Evolutionary conservation across 2,113 vertebrate genomes (phyloP).

Genomic region (Mohoua ochrocephala): DNA sequence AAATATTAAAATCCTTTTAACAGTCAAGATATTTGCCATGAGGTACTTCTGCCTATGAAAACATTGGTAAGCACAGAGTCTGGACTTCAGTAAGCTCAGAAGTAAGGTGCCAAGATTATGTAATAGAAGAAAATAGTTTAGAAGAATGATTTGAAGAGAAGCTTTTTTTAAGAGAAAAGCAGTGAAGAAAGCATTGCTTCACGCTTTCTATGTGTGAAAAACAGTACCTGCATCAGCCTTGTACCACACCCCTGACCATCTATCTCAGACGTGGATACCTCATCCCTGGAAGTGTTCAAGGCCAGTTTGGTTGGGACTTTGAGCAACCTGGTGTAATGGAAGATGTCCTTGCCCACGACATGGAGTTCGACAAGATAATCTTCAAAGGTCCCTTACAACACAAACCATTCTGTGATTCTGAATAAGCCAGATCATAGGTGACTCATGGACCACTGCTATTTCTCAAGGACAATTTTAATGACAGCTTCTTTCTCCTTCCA

Average conservation of each 20-base stretch:
- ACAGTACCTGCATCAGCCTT: background rate
- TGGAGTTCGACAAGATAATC: background rate
- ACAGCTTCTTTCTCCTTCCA: background rate
- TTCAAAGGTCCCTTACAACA: background rate
- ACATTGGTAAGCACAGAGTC: background rate
- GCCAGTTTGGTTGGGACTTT: background rate
- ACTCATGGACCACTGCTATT: background rate
- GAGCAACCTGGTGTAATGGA: background rate
- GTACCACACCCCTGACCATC: background rate
- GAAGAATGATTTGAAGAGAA: background rate
- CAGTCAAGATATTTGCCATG: background rate
- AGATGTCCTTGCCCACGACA: background rate
- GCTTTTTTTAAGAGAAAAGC: background rate
- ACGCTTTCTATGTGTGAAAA: background rate
- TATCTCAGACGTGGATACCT: background rate
- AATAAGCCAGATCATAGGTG: background rate
- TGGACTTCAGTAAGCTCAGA: background rate
- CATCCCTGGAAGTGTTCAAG: background rate
- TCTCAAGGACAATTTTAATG: background rate
- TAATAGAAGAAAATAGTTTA: background rate
- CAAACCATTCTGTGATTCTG: background rate
- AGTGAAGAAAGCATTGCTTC: background rate
- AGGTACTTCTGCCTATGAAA: background rate
- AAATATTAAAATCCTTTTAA: background rate
- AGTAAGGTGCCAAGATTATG: background rate